A percentile compares a stretch with the other conserved stretches of the same genome.
Conservation (phyloP, 2,113 vertebrate species). For the Prolemur simus region DNA sequence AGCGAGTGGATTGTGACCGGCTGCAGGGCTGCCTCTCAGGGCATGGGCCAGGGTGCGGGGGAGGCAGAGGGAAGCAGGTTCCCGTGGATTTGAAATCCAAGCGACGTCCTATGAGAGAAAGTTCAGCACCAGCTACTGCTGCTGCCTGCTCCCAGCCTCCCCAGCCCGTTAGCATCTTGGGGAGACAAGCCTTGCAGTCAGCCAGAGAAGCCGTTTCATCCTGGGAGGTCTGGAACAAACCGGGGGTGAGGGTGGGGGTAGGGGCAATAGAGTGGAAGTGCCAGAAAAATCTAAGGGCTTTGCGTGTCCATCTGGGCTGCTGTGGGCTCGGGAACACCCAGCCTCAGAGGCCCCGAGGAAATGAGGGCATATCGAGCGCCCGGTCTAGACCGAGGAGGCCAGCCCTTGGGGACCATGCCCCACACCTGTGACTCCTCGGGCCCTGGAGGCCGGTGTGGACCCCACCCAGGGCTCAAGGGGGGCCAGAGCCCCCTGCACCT, state of each 20-base stretch:
- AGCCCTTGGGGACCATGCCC: not conserved
- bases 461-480: not conserved
- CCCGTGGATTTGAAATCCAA: conserved; percentile 75
- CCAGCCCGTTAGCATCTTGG: not conserved
- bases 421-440: not conserved
- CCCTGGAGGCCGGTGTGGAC: not conserved
- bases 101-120: conserved; percentile 65
- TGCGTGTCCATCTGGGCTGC: not conserved
- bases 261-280: conserved; percentile 57
- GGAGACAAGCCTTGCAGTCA: conserved; percentile 54
- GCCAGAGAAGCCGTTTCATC: conserved; percentile 77
- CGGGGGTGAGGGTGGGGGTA: conserved; percentile 61
- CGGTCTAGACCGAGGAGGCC: not conserved
- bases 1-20: conserved; percentile 18
- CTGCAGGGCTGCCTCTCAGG: not conserved
- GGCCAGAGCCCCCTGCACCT: not conserved
- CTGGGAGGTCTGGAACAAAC: conserved; percentile 73
- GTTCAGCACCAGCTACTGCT: conserved; percentile 76
- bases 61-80: conserved; percentile 56
- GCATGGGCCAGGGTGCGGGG: not conserved
- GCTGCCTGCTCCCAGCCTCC: conserved; percentile 25
- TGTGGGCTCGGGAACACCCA: not conserved
- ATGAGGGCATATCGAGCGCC: not conserved
- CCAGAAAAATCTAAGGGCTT: conserved; percentile 24
- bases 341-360: not conserved